Evolutionary conservation across 2,888 invertebrate genomes (phyloP), one percentile per base, ranked within the genome.

Genomic region (Philopedon plagiatum): DNA sequence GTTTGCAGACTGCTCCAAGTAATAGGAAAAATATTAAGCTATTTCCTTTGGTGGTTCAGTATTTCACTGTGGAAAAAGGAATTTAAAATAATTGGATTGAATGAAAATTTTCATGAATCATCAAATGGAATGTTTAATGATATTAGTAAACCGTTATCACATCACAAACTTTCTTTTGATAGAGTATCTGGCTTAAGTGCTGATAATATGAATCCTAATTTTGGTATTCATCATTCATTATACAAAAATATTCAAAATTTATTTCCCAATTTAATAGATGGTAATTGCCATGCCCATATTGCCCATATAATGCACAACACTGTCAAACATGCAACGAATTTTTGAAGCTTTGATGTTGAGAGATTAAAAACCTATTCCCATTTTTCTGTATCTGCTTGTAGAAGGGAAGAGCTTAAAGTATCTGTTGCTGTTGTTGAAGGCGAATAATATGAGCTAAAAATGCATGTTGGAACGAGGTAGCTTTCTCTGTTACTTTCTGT

Each of bases 121-220:
- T 75, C 76, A 56, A 44, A 76, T 76, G 75, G 65, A 9, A 76
- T 74, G 75, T 75, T 77, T 68, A 37, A 39, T 60, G 74, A 69
- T 29, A 65, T 76, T 26, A 18, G 75, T 26, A 75, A 66, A 76
- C 80, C 80, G 11, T 26, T 81, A 46, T 62, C 73, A 2, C n/a
- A 23, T 2, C 61, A 78, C 63, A 75, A 80, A 18, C 26, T 81
- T 8, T 74, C 78, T 32, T 80, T 80, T 54, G 26, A 78, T 71
- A 54, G 73, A 65, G 74, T 81, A 68, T 80, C 81, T 76, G 79
- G 78, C 4, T 58, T 82, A 5, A 82, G 82, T 76, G 81, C 81
- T 62, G 81, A 81, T 60, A 81, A 81, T 74, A 75, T 72, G 5
- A 82, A 82, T 78, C 76, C 80, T 11, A 81, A 81, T 80, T 81